Evolutionary conservation across 2,888 invertebrate species (phyloP), one percentile per base, ranked within the genome.

Genomic region (Cataglyphis altisquamis): DNA sequence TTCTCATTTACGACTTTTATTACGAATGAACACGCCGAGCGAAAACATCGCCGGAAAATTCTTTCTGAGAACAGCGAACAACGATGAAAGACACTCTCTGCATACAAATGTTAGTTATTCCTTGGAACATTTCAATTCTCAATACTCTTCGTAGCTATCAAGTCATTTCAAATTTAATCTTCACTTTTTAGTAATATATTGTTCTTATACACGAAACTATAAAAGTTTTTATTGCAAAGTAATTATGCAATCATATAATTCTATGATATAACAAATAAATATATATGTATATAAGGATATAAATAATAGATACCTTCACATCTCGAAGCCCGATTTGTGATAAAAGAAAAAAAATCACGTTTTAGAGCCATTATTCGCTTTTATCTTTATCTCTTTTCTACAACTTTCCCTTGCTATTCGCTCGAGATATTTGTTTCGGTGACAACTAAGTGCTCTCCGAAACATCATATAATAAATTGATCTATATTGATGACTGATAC

Each of bases 1-100:
- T 57, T 25, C 70, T 80, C 78, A 80, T 80, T 80, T 70, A 70
- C 70, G 70, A 70, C 39, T 60, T 62, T 70, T 36, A 36, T 70
- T 70, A 80, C 32, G 36, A 80, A 60, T 62, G 60, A 78, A 68
- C 52, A 52, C 57, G 57, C 57, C 32, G 18, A 12, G 55, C 39
- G 39, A 39, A 52, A 55, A 57, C 55, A 67, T 41, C 8, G n/a
- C 15, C 77, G 25, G 60, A 39, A 45, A 70, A 70, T 62, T 60
- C 70, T 60, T 67, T n/a, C 21, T 15, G 15, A 57, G 41, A 21
- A 64, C 41, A 15, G 12, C 41, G 41, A 68, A 21, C n/a, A 29
- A 4, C 39, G 10, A 62, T 32, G 21, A 57, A 67, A 78, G 36
- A 70, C 18, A 10, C 70, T 48, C 41, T 48, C 60, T 60, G 60